phyloP scores from a whole-genome alignment of 2,888 invertebrate genomes.

The Mesoligia furuncula region DNA sequence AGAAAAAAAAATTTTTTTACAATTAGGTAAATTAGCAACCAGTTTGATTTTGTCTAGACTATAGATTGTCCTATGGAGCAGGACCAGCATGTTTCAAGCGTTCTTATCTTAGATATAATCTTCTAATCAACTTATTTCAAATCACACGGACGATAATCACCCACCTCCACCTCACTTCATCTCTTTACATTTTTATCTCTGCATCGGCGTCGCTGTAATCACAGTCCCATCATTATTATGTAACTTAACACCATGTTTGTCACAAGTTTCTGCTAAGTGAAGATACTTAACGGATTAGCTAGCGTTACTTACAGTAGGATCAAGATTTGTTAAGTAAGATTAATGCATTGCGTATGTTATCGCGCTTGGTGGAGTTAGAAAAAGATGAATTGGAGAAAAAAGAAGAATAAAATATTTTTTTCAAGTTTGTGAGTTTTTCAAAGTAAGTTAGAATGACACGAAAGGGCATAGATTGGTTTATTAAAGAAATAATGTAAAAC shows the following conservation, averaged over 20 bases:
- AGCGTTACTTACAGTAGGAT: slow-evolving; percentile 1
- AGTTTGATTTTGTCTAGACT: too few species aligned
- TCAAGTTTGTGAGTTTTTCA: too few species aligned
- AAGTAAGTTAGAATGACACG: too few species aligned
- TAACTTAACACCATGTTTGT: slow-evolving; percentile 42
- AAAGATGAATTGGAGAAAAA: neutral
- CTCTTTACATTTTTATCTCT: slow-evolving; percentile 33
- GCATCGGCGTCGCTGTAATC: slow-evolving; percentile 46
- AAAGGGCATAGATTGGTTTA: too few species aligned
- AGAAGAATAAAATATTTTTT: too few species aligned
- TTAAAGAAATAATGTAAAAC: too few species aligned
- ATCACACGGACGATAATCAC: slow-evolving; percentile 7
- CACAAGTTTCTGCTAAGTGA: slow-evolving; percentile 36
- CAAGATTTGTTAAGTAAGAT: slow-evolving; percentile 22
- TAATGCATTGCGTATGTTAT: slow-evolving; percentile 16
- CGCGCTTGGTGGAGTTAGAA: neutral
- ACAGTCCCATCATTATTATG: slow-evolving; percentile 37
- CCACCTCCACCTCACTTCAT: slow-evolving; percentile 18
- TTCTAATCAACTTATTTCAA: neutral
- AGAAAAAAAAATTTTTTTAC: too few species aligned
- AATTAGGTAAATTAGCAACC: too few species aligned
- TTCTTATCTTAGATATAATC: too few species aligned
- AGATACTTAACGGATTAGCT: slow-evolving; percentile 52
- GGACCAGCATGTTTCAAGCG: too few species aligned
- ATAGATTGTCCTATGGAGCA: too few species aligned